Evolutionary conservation across 1,140 invertebrate species (phyloP).

Genomic region (Carposina sasakii): DNA sequence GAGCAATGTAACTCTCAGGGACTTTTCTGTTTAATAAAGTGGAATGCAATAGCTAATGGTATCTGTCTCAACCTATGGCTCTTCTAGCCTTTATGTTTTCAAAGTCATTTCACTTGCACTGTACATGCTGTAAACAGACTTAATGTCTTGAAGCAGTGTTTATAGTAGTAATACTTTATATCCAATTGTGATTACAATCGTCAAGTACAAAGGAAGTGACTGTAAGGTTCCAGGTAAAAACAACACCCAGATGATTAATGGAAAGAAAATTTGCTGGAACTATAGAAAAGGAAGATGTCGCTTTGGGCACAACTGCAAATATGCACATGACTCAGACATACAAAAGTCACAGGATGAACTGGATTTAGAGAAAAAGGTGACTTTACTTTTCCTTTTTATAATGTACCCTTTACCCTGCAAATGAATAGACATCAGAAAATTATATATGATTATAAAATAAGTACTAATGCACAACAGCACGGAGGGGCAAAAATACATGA

Average conservation of each 20-base stretch:
- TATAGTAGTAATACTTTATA: constrained; percentile 29
- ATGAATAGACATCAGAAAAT: too few species aligned
- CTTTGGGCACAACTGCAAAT: constrained; percentile 94
- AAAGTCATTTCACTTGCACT: too few species aligned
- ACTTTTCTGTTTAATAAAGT: too few species aligned
- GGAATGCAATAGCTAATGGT: too few species aligned
- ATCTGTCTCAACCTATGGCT: too few species aligned
- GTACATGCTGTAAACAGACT: too few species aligned
- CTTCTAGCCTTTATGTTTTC: too few species aligned
- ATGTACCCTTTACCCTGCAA: too few species aligned
- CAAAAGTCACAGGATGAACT: constrained; percentile 74
- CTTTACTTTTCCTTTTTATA: too few species aligned
- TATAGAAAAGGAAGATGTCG: constrained; percentile 91
- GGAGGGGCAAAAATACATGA: too few species aligned
- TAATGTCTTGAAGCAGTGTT: not conserved
- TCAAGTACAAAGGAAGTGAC: constrained; percentile 73
- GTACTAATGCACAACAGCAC: too few species aligned
- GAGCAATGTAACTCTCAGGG: too few species aligned
- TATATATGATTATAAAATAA: not conserved
- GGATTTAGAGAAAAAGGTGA: constrained; percentile 71
- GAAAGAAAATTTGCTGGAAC: constrained; percentile 94
- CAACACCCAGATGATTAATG: constrained; percentile 84
- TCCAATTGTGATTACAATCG: constrained; percentile 63
- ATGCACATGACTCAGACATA: constrained; percentile 91
- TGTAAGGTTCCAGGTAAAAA: constrained; percentile 78